These are phyloP conservation scores for Garrulus glandarius DNA, from an alignment of 2,797 vertebrate genomes.

Conservation along the genomic window DNA sequence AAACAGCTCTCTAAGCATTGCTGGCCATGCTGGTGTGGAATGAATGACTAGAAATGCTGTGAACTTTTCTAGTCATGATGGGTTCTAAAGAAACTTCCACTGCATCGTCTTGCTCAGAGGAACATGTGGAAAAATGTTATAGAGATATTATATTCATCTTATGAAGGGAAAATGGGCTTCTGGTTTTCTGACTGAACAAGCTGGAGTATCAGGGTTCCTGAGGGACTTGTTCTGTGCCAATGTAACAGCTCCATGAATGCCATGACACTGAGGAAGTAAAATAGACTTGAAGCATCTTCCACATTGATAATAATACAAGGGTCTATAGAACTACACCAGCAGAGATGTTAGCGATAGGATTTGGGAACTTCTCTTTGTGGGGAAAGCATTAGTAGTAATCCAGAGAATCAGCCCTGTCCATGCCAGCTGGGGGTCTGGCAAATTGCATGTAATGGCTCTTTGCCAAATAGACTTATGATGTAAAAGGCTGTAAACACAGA, in stretches of 20 bases:
- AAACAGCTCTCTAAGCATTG: background rate
- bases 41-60: background rate
- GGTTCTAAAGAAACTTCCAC: background rate
- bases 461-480: background rate
- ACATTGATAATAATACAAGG: background rate
- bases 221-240: background rate
- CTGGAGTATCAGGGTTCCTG: background rate
- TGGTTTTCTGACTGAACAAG: background rate
- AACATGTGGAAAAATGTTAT: background rate
- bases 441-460: background rate
- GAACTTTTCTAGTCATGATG: background rate
- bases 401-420: background rate
- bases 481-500: background rate
- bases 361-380: background rate
- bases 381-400: background rate
- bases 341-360: background rate
- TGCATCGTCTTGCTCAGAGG: background rate
- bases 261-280: background rate
- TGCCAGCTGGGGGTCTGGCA: background rate
- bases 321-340: background rate
- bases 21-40: background rate
- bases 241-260: background rate
- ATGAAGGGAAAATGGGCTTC: background rate
- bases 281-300: background rate
- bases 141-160: background rate